phyloP scores from a whole-genome alignment of 35 echinoderm and acorn worm genomes.

The Patiria miniata region DNA sequence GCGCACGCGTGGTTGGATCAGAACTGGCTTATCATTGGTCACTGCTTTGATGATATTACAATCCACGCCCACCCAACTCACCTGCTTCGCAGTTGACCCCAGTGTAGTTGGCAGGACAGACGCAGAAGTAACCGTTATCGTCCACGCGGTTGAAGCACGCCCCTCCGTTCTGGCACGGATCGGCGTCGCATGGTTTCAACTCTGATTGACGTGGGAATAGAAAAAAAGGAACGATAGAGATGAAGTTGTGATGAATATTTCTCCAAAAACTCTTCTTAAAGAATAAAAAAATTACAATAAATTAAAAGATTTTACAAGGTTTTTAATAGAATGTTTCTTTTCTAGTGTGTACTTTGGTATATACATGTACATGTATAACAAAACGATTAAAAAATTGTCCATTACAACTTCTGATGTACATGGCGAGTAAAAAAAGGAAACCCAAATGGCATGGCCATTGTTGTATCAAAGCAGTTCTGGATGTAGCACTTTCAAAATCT shows the following conservation, averaged over 20 bases:
- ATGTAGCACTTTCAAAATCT: no score
- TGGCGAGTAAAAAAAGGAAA: no score
- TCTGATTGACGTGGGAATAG: neutral
- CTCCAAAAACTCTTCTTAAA: neutral
- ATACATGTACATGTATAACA: no score
- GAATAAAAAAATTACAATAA: neutral
- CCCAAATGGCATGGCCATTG: no score
- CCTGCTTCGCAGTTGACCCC: constrained; percentile 42
- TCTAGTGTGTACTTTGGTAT: no score
- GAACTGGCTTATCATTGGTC: constrained; percentile 14
- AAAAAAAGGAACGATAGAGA: neutral
- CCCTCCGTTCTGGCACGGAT: constrained; percentile 37
- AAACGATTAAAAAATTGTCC: no score
- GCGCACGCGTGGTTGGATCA: no score
- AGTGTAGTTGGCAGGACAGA: constrained; percentile 20
- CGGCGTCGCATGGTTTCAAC: constrained; percentile 23
- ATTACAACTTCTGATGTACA: no score
- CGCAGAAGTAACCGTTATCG: constrained; percentile 23
- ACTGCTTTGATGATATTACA: neutral
- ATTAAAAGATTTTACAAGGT: neutral
- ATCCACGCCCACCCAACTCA: constrained; percentile 1
- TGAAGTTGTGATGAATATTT: neutral
- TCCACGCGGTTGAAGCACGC: constrained; percentile 30
- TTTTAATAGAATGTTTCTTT: no score
- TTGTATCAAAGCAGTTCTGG: no score